phyloP scores from a whole-genome alignment of 2,797 vertebrate species.

The Coluber constrictor region DNA sequence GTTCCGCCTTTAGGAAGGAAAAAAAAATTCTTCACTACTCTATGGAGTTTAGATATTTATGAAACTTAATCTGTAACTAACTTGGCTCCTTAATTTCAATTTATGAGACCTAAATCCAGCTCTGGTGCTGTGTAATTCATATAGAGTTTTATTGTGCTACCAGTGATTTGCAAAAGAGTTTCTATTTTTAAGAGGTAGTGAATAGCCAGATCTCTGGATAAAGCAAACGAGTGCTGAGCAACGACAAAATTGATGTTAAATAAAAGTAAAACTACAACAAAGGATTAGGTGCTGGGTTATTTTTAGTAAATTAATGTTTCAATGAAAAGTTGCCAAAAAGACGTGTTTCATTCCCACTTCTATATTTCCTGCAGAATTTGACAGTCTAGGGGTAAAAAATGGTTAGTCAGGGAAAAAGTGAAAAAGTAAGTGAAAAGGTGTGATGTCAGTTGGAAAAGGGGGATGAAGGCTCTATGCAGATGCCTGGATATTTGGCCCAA shows the following conservation, averaged over 20 bases:
- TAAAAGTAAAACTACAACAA: not conserved
- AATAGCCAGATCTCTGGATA: not conserved
- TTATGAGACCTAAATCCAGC: not conserved
- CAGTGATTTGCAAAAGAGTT: not conserved
- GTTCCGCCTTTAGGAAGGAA: not conserved
- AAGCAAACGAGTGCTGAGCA: not conserved
- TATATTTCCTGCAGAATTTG: not conserved
- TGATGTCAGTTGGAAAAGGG: not conserved
- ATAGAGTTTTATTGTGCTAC: not conserved
- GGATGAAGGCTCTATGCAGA: not conserved
- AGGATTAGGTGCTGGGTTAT: not conserved
- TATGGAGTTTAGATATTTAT: not conserved
- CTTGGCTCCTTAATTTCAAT: not conserved
- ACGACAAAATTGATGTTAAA: not conserved
- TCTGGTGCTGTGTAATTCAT: not conserved
- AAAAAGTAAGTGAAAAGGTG: constrained; percentile 8
- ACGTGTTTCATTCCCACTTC: not conserved
- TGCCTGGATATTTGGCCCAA: not conserved
- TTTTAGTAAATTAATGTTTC: not conserved
- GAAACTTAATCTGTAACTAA: too few species aligned
- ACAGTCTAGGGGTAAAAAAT: not conserved
- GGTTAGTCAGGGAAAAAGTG: not conserved
- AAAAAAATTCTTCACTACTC: not conserved
- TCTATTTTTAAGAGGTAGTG: not conserved
- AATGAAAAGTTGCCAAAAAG: not conserved